These are phyloP conservation scores for Drosophila siamana DNA, from an alignment of 2,888 invertebrate genomes.

Conservation along the genomic window DNA sequence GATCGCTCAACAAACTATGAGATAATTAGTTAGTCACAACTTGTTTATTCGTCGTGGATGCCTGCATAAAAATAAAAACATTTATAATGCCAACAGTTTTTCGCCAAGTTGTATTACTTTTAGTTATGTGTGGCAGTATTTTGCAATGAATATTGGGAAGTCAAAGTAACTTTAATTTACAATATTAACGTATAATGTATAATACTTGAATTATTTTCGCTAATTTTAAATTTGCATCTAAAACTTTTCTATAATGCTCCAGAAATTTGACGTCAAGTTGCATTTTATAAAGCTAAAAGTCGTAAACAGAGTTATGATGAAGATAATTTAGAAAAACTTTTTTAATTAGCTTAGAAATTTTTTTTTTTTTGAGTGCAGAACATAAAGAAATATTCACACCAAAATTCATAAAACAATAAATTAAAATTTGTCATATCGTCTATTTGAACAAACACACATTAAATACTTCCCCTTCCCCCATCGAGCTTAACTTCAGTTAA, in stretches of 20 bases:
- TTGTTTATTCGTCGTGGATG: slow-evolving; percentile 5
- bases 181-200: no score
- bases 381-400: no score
- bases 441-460: neutral
- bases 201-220: no score
- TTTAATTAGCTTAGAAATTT: no score
- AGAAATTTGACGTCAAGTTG: no score
- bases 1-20: slow-evolving; percentile 10
- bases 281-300: no score
- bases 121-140: neutral
- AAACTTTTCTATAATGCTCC: no score
- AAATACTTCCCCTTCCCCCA: neutral
- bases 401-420: neutral
- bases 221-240: no score
- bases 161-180: neutral
- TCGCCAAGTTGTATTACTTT: neutral
- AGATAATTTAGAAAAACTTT: no score
- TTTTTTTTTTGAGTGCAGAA: no score
- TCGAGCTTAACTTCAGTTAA: slow-evolving; percentile 12
- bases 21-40: slow-evolving; percentile 15
- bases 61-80: slow-evolving; percentile 37
- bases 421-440: neutral
- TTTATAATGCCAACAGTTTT: slow-evolving; percentile 6
- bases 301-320: no score
- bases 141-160: neutral